These are phyloP conservation scores for Oligia latruncula DNA, from an alignment of 2,888 invertebrate species.

Conservation along the genomic window DNA sequence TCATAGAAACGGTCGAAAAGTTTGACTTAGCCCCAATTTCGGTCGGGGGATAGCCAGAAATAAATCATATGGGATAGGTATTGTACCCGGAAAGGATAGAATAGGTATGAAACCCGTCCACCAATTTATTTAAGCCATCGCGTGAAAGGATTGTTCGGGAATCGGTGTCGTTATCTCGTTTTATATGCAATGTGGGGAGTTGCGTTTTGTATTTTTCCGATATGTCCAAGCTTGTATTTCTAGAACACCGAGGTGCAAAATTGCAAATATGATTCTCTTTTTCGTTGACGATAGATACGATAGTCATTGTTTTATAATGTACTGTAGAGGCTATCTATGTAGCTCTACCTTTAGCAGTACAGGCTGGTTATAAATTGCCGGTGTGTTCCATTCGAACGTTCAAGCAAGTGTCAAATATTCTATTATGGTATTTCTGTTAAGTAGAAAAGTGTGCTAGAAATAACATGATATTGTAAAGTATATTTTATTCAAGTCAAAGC, in stretches of 20 bases:
- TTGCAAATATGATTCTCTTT: background rate
- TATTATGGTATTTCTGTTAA: too few relatives aligned
- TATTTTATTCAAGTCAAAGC: too few relatives aligned
- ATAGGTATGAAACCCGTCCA: slow-evolving; percentile 52
- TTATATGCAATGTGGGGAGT: slow-evolving; percentile 29
- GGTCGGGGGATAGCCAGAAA: slow-evolving; percentile 69
- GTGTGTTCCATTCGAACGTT: too few relatives aligned
- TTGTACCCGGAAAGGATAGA: slow-evolving; percentile 65
- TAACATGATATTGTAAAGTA: too few relatives aligned
- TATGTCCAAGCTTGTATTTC: background rate
- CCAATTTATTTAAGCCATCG: slow-evolving; percentile 73
- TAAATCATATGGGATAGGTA: slow-evolving; percentile 77
- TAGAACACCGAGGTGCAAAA: background rate
- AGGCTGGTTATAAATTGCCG: too few relatives aligned
- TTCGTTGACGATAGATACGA: background rate
- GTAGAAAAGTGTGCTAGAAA: too few relatives aligned
- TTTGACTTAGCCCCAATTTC: slow-evolving; percentile 58
- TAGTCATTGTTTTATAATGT: background rate
- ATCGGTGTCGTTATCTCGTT: slow-evolving; percentile 52
- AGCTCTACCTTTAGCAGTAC: too few relatives aligned
- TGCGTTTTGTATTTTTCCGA: slow-evolving; percentile 3
- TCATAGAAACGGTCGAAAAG: slow-evolving; percentile 60
- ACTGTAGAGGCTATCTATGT: too few relatives aligned
- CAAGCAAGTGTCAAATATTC: too few relatives aligned
- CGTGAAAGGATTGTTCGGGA: slow-evolving; percentile 64